These are phyloP conservation scores for Ciconia maguari DNA, from an alignment of 2,113 vertebrate genomes.

Conservation along the genomic window DNA sequence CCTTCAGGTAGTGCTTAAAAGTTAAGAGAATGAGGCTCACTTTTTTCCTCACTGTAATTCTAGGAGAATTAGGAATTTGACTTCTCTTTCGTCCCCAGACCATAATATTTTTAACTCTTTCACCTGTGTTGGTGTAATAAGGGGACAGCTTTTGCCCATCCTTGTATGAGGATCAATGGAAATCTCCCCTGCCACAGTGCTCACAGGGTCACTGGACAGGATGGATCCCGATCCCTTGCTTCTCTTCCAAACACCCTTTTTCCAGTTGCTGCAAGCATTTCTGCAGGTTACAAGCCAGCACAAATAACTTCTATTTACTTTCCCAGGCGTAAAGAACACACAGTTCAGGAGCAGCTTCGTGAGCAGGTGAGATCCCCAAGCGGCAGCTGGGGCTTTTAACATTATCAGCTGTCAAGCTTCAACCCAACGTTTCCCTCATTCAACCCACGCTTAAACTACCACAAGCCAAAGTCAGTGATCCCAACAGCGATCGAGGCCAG, in stretches of 20 bases:
- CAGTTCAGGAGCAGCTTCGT: not conserved
- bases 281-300: not conserved
- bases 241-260: not conserved
- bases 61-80: not conserved
- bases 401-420: not conserved
- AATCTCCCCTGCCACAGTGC: not conserved
- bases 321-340: not conserved
- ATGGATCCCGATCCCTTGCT: not conserved
- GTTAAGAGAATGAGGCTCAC: not conserved
- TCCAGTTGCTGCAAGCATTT: not conserved
- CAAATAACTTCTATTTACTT: not conserved
- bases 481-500: rapidly evolving
- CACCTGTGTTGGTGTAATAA: not conserved
- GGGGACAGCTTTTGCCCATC: not conserved
- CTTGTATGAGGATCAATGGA: not conserved
- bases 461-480: not conserved
- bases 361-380: not conserved
- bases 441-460: not conserved
- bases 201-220: not conserved
- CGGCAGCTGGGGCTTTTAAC: not conserved
- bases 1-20: not conserved
- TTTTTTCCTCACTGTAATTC: not conserved
- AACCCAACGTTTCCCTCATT: not conserved
- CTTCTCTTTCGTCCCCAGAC: not conserved
- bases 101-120: not conserved